Evolutionary conservation across 1,140 invertebrate species (phyloP).

Genomic region (Rhyzopertha dominica): DNA sequence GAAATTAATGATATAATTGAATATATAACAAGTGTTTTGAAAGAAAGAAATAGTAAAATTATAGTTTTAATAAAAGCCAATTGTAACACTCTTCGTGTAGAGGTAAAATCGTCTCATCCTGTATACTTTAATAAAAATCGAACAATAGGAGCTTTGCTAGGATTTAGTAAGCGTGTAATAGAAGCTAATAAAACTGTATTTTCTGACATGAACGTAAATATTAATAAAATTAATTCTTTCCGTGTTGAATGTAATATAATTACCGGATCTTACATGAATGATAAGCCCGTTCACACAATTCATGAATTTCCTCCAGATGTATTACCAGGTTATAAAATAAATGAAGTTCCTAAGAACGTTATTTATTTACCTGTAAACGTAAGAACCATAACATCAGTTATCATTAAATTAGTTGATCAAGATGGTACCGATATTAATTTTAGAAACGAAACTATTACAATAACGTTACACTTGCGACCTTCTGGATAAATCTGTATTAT

Average conservation of each 20-base stretch:
- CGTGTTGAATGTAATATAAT: conserved; percentile 29
- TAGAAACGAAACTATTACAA: conserved; percentile 25
- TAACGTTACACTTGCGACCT: no score
- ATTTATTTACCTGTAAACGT: conserved; percentile 39
- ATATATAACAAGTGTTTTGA: conserved; percentile 12
- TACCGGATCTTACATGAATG: conserved; percentile 34
- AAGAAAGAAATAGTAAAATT: no score
- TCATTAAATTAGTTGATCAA: conserved; percentile 30
- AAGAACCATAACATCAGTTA: conserved; percentile 22
- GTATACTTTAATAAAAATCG: conserved; percentile 22
- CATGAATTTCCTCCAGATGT: conserved; percentile 36
- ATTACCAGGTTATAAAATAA: conserved; percentile 32
- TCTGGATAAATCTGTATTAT: no score
- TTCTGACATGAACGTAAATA: conserved; percentile 24
- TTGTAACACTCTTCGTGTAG: conserved; percentile 27
- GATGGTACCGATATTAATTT: conserved; percentile 31
- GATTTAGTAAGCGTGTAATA: conserved; percentile 20
- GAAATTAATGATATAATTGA: conserved; percentile 24
- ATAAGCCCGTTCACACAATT: conserved; percentile 28
- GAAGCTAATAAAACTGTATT: conserved; percentile 12
- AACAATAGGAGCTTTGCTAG: conserved; percentile 21
- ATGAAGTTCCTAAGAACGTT: conserved; percentile 31
- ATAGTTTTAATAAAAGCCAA: conserved; percentile 20
- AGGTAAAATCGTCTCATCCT: conserved; percentile 16
- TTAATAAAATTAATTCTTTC: conserved; percentile 25